Base-by-base conservation (phyloP, 2,888 invertebrate species). In the Pteria penguin region DNA sequence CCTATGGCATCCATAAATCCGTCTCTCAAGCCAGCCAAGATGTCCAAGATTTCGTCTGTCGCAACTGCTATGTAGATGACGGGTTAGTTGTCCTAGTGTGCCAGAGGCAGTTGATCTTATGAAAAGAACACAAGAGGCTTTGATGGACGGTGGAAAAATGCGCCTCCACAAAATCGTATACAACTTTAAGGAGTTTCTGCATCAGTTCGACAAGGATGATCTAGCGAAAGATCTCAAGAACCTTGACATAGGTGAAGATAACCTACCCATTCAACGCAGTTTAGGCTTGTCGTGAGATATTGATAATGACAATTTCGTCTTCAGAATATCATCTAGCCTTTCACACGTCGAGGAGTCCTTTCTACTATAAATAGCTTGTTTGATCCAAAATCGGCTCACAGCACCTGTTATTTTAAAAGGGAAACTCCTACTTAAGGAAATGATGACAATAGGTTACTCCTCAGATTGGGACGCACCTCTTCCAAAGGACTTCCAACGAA, bases 11-110 rank as follows among this genome's bases (percentile, higher is more conserved):
- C 18, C 54, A 75, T 24, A 76, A 63, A 67, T 52, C 73, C 3
- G 79, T 70, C 18, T 36, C 72, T 22, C 31, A 69, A 5, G 55
- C 54, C 45, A 75, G 58, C 4, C 29, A 36, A 24, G 76, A 66
- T 1, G 67, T 80, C 22, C 26, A 55, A 57, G 8, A 74, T 5
- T 72, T 80, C 66, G 78, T 84, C 4, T 57, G 66, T 2, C 54
- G 61, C 8, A 70, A 80, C 58, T 84, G 82, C 69, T 83, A 83
- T 60, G 80, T 84, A 2, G 84, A 84, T 33, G 83, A 84, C 62
- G 81, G 72, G 3, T 60, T 0, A 80, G 82, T 18, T 29, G 61
- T 27, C 57, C 69, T 18, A 75, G 72, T 11, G 63, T 31, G 11
- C 27, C 55, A 29, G 63, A 74, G 36, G 69, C 78, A 22, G 65